phyloP scores from a whole-genome alignment of 2,113 vertebrate species.

The Leucopsar rothschildi region DNA sequence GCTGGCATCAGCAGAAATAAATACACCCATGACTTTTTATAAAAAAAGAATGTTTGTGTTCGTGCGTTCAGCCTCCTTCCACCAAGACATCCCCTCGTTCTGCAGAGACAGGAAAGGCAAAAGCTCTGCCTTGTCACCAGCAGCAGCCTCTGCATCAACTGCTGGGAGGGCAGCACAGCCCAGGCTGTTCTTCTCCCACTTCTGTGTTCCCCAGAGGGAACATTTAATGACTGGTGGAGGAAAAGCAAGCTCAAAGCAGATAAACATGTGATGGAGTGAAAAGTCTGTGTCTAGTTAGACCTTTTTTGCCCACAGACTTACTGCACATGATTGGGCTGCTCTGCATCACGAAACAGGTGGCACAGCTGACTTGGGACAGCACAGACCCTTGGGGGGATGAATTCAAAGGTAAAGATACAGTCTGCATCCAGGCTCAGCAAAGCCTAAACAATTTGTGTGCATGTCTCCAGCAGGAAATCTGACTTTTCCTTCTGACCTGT shows the following conservation, averaged over 20 bases:
- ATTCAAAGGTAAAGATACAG: background rate
- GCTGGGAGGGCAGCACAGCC: background rate
- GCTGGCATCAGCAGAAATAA: slow-evolving; percentile 23
- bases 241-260: background rate
- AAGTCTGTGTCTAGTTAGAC: background rate
- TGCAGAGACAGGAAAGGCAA: background rate
- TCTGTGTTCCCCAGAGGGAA: background rate
- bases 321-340: background rate
- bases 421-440: background rate
- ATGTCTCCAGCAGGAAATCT: background rate
- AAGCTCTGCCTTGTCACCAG: background rate
- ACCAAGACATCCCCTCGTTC: background rate
- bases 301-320: background rate
- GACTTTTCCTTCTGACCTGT: background rate
- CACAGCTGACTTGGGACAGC: background rate
- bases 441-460: background rate
- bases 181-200: background rate
- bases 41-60: background rate
- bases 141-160: background rate
- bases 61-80: background rate
- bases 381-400: background rate
- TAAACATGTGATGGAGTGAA: background rate
- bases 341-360: background rate
- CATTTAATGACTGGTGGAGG: rapidly evolving
- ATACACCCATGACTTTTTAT: background rate